phyloP scores from a whole-genome alignment of 64 coral and sea anemone genomes.

The Orbicella faveolata region DNA sequence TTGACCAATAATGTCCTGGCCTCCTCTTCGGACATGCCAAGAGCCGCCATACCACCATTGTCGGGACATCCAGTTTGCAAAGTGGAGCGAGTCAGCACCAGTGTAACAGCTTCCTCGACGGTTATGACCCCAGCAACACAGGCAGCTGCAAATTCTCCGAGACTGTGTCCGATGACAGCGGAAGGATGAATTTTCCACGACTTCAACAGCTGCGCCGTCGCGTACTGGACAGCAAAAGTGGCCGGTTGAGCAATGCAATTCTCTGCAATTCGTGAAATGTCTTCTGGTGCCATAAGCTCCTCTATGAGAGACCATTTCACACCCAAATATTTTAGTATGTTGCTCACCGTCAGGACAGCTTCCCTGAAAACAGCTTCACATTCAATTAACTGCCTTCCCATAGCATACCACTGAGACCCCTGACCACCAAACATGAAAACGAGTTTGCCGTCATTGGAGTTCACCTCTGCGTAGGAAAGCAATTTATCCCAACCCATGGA shows the following conservation, averaged over 20 bases:
- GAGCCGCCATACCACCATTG: constrained; percentile 71
- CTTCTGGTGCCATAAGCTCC: constrained; percentile 50
- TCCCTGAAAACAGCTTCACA: constrained; percentile 52
- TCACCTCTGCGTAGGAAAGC: background rate
- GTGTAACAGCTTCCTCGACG: constrained; percentile 50
- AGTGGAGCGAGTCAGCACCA: constrained; percentile 69
- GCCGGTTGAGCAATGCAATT: constrained; percentile 54
- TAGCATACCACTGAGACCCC: constrained; percentile 70
- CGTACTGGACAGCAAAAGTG: constrained; percentile 80
- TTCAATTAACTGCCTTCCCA: constrained; percentile 67
- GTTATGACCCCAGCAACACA: constrained; percentile 52
- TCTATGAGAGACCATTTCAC: constrained; percentile 39
- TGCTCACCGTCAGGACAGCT: constrained; percentile 35
- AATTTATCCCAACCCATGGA: constrained; percentile 27
- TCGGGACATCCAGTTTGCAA: constrained; percentile 56
- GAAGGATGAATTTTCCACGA: constrained; percentile 77
- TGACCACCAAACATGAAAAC: constrained; percentile 87
- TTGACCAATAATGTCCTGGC: constrained; percentile 23
- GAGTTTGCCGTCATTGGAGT: background rate
- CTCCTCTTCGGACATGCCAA: constrained; percentile 54
- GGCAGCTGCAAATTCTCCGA: constrained; percentile 81
- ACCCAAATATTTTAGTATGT: constrained; percentile 30
- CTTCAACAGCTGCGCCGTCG: constrained; percentile 55
- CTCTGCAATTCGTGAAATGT: constrained; percentile 43
- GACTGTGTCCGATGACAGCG: constrained; percentile 81